Base-by-base conservation (phyloP, 2,797 vertebrate genomes). In the Calcarius lapponicus region DNA sequence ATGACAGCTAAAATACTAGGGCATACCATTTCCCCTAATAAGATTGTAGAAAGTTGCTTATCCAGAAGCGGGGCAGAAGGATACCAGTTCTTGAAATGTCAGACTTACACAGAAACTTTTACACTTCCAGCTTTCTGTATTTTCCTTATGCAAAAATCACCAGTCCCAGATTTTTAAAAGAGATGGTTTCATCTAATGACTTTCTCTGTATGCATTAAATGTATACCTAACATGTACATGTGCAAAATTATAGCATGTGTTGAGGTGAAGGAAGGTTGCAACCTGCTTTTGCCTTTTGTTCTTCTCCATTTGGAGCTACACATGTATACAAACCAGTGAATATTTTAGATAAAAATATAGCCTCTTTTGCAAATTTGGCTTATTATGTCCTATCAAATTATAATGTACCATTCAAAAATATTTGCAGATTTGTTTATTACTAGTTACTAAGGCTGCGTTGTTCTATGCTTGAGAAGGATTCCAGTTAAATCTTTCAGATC, bases 171-270 rank as follows among this genome's bases (percentile, higher is more conserved):
- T 48, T 47, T 85, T 92, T 34, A 14, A 57, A 66, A 84, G 25
- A 58, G 7, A 16, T 57, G 13, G 6, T 65, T 56, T 86, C 17
- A 38, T 70, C 22, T 17, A 34, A 40, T 50, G 31, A 6, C 5
- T 43, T 84, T 69, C 19, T 65, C 34, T 38, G 4, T 31, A 34
- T 11, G 17, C 11, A 16, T 66, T 75, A n/a, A n/a, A 65, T 81
- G 42, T 58, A 58, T 43, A 80, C 13, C 3, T 48, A 34, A 17
- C 0, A 0, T 11, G 29, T 50, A 65, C 13, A 31, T 0, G 0
- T 34, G 21, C 22, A 54, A 87, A 92, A 62, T 66, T 40, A 82
- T 62, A 81, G 26, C 7, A 10, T 36, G 26, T 14, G 6, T 42
- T 53, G 34, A 57, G 15, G 36, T 28, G 40, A 13, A 65, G 80